phyloP scores from a whole-genome alignment of 2,888 invertebrate species.

The Brachylomia viminalis region DNA sequence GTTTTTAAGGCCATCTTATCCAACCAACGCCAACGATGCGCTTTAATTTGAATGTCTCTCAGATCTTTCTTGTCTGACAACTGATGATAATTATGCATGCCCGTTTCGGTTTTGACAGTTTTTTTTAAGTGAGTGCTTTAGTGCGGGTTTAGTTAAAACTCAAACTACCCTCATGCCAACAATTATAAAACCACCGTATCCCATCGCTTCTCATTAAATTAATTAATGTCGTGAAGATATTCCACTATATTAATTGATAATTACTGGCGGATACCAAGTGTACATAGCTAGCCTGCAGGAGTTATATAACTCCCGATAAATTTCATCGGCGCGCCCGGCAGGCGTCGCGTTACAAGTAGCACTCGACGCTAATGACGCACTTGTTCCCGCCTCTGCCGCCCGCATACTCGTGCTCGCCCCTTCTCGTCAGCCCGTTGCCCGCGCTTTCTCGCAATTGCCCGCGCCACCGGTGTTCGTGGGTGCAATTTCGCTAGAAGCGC shows the following conservation, averaged over 20 bases:
- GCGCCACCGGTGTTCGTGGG: constrained; percentile 56
- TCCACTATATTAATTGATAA: constrained; percentile 62
- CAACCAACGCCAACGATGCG: not conserved
- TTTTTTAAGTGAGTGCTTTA: no score
- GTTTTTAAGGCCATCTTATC: not conserved
- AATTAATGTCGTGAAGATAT: constrained; percentile 55
- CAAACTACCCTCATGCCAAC: constrained; percentile 4
- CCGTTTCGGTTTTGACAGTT: not conserved
- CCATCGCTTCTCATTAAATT: constrained; percentile 44
- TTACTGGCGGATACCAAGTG: constrained; percentile 58
- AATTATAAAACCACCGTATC: constrained; percentile 9
- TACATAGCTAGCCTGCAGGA: constrained; percentile 56
- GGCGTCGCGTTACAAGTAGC: constrained; percentile 75
- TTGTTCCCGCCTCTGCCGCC: constrained; percentile 70
- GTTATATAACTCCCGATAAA: constrained; percentile 68
- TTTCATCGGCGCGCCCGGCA: constrained; percentile 68
- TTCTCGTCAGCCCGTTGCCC: constrained; percentile 64
- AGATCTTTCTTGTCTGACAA: not conserved
- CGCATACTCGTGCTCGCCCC: constrained; percentile 63
- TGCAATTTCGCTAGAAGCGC: constrained; percentile 60
- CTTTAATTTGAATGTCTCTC: not conserved
- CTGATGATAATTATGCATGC: not conserved
- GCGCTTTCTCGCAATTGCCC: constrained; percentile 65
- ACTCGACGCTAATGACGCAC: constrained; percentile 76
- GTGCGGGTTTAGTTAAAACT: no score